Evolutionary conservation across 2,113 vertebrate species (phyloP).

Genomic region (Psephotus haematonotus): DNA sequence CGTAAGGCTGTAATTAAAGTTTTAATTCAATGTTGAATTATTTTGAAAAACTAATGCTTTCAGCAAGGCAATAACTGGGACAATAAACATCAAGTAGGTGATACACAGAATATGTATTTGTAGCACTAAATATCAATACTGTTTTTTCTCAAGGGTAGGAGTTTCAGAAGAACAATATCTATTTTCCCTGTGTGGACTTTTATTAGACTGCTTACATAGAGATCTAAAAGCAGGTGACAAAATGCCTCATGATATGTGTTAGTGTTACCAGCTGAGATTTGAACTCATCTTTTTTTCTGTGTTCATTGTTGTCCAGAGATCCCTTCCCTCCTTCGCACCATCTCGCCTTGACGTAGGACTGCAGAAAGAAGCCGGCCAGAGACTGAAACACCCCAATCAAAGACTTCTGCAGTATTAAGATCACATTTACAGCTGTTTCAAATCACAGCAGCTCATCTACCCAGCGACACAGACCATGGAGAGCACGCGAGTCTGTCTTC

Average conservation of each 20-base stretch:
- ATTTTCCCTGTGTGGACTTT: not conserved
- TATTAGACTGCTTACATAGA: not conserved
- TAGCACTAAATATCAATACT: not conserved
- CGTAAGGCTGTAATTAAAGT: not conserved
- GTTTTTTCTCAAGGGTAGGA: not conserved
- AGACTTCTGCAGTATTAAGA: not conserved
- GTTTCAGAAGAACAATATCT: not conserved
- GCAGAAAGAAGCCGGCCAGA: not conserved
- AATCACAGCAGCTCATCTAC: not conserved
- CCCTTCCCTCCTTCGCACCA: not conserved
- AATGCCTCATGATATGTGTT: not conserved
- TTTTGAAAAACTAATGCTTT: not conserved
- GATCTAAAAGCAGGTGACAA: not conserved
- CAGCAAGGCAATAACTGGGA: not conserved
- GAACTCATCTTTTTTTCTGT: not conserved
- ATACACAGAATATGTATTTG: not conserved
- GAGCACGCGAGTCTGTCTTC: not conserved
- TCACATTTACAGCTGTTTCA: constrained; percentile 17
- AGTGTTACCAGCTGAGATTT: not conserved
- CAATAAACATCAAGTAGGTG: not conserved
- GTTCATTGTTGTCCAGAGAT: not conserved
- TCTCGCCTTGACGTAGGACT: not conserved
- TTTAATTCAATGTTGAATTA: not conserved
- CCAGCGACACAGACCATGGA: not conserved
- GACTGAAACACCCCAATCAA: not conserved